phyloP scores from a whole-genome alignment of 2,797 vertebrate species.

The Acridotheres tristis region DNA sequence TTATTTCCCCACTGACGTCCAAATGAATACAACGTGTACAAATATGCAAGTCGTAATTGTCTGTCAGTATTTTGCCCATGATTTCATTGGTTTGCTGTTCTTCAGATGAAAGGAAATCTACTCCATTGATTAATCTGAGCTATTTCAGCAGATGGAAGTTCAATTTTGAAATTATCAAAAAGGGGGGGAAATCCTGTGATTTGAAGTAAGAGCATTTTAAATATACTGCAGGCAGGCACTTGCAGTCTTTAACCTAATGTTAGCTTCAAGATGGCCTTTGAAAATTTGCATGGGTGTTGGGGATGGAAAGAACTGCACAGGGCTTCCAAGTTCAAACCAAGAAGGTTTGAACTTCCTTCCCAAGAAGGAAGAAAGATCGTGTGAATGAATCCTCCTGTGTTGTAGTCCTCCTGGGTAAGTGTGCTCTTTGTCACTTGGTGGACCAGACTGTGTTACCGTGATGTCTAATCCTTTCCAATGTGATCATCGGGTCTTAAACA shows the following conservation, averaged over 20 bases:
- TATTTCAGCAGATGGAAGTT: not conserved
- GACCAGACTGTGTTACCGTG: not conserved
- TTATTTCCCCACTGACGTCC: not conserved
- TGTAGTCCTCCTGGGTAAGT: fast-evolving
- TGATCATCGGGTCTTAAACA: not conserved
- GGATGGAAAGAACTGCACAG: not conserved
- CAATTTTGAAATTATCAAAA: not conserved
- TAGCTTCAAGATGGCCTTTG: not conserved
- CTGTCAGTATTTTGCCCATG: not conserved
- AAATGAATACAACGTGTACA: not conserved
- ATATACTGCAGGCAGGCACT: not conserved
- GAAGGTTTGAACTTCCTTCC: not conserved
- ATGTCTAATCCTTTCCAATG: fast-evolving
- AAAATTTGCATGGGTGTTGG: not conserved
- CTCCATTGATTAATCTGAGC: not conserved
- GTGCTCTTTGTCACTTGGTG: not conserved
- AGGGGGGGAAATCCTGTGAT: not conserved
- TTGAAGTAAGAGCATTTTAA: not conserved
- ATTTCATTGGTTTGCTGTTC: not conserved
- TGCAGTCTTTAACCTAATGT: not conserved
- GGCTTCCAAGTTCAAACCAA: not conserved
- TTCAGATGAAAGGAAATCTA: not conserved
- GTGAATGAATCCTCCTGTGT: not conserved
- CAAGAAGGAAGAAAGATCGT: fast-evolving
- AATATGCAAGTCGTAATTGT: not conserved